Evolutionary conservation across 1,140 invertebrate species (phyloP), one percentile per base, ranked within the genome.

Genomic region (Ips typographus): DNA sequence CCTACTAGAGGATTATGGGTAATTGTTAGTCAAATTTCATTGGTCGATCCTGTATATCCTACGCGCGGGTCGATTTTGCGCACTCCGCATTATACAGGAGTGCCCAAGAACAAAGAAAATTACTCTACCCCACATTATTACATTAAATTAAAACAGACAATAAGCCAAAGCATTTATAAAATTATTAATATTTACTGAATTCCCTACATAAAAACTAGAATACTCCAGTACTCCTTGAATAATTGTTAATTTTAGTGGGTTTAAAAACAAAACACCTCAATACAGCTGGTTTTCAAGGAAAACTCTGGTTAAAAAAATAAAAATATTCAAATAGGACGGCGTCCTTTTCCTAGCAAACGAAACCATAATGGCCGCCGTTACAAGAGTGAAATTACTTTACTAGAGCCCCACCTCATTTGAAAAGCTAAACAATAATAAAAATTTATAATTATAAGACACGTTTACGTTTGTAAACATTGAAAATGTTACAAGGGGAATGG

Each of bases 401-500:
- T 49, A 49, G 44, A 49, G 44, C 1, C 22, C 22, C 22, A 22
- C 22, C 22, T 22, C 22, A 22, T 22, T n/a, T n/a, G 1, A 58
- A 22, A 58, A 58, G 39, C 36, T 1, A 58, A 58, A 39, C 6
- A 58, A 3, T 40, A 39, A 58, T 39, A 58, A 38, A 58, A 3
- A 58, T 58, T 40, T 40, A 40, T 7, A 58, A 40, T 39, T 4
- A 36, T 4, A 8, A 66, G 42, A 58, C 39, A 66, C 39, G 55
- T 8, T 7, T 43, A 56, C 44, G 58, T 68, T 60, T 58, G 58
- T 68, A 72, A 70, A 60, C 44, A 62, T 59, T 72, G 68, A 74
- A 43, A 71, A 75, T 73, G 72, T 40, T 56, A 22, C 63, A 8
- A 71, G 73, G 70, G 72, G 75, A 75, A 55, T 47, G 37, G 63